These are phyloP conservation scores for Cantharis rustica DNA, from an alignment of 2,888 invertebrate genomes.

Conservation along the genomic window DNA sequence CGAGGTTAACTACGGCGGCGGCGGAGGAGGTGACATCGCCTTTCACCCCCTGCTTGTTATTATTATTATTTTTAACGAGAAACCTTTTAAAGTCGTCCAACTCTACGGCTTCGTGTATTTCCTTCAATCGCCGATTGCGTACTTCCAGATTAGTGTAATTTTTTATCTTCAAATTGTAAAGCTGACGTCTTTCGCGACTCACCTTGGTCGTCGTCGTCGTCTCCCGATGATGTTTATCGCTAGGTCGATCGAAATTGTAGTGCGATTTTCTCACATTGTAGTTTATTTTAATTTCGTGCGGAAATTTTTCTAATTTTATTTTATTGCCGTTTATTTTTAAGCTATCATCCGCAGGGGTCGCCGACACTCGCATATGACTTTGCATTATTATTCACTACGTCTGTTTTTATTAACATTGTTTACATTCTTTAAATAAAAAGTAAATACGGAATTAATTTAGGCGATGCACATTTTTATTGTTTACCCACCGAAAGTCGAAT, in stretches of 20 bases:
- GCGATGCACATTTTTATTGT: background rate
- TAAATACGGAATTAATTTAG: background rate
- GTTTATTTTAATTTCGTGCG: constrained; percentile 17
- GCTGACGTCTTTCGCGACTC: constrained; percentile 4
- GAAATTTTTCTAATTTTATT: constrained; percentile 18
- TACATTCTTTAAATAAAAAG: constrained; percentile 7
- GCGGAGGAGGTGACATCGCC: background rate
- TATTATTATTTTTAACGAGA: constrained; percentile 51
- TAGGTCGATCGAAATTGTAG: background rate
- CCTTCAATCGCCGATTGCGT: constrained; percentile 51
- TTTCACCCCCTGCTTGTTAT: constrained; percentile 8
- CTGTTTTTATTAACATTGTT: constrained; percentile 16
- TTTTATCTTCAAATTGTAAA: constrained; percentile 47
- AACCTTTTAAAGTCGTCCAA: constrained; percentile 67
- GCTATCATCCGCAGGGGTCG: constrained; percentile 8
- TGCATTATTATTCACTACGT: constrained; percentile 17
- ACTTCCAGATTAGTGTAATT: constrained; percentile 41
- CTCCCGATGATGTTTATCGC: background rate
- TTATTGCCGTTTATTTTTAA: constrained; percentile 21
- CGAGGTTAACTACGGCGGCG: background rate
- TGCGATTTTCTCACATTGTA: constrained; percentile 23
- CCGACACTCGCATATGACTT: constrained; percentile 10
- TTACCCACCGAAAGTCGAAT: background rate
- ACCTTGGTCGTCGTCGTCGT: background rate
- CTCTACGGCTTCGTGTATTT: constrained; percentile 66